Evolutionary conservation across 2,888 invertebrate genomes (phyloP).

Genomic region (Antitype chi): DNA sequence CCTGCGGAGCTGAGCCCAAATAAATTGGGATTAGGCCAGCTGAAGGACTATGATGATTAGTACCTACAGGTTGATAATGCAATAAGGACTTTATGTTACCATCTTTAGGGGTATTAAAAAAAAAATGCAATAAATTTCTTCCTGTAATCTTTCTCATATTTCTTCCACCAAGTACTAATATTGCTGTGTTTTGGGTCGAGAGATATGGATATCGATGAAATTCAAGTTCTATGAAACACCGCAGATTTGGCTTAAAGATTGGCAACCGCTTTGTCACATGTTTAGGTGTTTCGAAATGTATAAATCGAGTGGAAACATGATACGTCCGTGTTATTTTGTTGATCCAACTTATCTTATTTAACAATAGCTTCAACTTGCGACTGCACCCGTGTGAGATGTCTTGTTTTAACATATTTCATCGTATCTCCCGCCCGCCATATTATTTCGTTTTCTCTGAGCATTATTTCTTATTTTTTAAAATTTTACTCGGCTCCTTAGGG

Average conservation of each 20-base stretch:
- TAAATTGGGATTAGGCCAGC: no score
- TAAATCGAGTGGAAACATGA: neutral
- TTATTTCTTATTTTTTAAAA: no score
- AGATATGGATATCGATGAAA: neutral
- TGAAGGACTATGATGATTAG: neutral
- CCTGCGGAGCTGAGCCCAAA: no score
- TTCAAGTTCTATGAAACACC: no score
- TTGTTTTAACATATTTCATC: no score
- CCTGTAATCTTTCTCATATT: neutral
- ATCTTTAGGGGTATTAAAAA: neutral
- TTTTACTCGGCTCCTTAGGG: no score
- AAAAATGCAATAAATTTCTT: neutral
- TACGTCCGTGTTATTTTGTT: neutral
- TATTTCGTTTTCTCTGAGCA: no score
- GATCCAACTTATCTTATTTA: neutral
- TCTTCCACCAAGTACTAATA: neutral
- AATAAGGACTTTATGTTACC: neutral
- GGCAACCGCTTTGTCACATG: neutral
- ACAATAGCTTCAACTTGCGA: no score
- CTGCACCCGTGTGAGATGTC: no score
- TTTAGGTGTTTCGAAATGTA: neutral
- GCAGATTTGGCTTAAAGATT: neutral
- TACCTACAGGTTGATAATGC: neutral
- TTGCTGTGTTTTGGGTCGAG: neutral
- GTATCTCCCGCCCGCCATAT: no score